These are phyloP conservation scores for Candoia aspera DNA, from an alignment of 2,113 vertebrate species.

Conservation along the genomic window DNA sequence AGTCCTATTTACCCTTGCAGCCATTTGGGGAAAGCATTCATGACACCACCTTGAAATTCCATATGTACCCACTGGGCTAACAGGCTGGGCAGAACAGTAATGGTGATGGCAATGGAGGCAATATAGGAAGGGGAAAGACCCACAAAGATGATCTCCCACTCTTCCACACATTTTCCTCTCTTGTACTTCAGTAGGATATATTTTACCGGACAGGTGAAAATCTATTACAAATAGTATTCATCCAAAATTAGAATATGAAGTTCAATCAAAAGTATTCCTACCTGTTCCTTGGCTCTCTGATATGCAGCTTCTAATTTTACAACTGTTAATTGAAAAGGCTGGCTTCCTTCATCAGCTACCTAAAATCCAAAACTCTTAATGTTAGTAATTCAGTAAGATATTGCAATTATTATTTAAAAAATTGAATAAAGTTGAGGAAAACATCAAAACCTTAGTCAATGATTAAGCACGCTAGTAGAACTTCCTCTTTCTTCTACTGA, in stretches of 20 bases:
- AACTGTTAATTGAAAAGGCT: slow-evolving; percentile 45
- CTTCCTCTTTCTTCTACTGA: neutral
- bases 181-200: neutral
- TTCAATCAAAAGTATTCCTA: neutral
- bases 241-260: slow-evolving; percentile 1
- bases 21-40: neutral
- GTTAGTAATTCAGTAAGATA: neutral
- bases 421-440: neutral
- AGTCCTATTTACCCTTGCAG: neutral
- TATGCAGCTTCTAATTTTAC: slow-evolving; percentile 54
- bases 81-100: neutral
- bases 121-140: neutral
- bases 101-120: neutral
- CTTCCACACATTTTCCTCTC: slow-evolving; percentile 14
- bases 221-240: slow-evolving; percentile 8
- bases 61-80: neutral
- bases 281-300: slow-evolving; percentile 38
- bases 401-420: neutral
- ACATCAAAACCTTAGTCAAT: neutral
- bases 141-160: neutral
- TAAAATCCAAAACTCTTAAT: neutral
- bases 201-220: neutral
- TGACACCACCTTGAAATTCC: neutral
- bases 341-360: slow-evolving; percentile 38
- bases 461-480: neutral